These are phyloP conservation scores for Xenentodon cancila DNA, from an alignment of 2,797 vertebrate species.

Conservation along the genomic window DNA sequence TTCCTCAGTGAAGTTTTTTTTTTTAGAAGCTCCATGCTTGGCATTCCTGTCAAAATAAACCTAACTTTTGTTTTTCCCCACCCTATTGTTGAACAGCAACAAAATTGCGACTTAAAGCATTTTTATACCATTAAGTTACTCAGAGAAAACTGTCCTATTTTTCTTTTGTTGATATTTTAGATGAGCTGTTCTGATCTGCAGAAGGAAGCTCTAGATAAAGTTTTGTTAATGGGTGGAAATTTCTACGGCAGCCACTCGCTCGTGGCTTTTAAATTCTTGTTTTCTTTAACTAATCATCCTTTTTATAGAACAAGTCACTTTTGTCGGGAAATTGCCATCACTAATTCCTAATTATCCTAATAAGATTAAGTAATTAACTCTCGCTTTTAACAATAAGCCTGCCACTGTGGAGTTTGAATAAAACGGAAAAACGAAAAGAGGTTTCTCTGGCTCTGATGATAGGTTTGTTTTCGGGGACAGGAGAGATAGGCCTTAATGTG, in stretches of 20 bases:
- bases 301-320: background rate
- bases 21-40: conserved; percentile 8
- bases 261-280: conserved; percentile 17
- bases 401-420: conserved; percentile 33
- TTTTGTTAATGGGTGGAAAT: conserved; percentile 3
- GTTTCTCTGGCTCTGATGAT: conserved; percentile 4
- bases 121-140: too few species aligned
- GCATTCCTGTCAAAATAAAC: background rate
- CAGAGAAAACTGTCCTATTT: background rate
- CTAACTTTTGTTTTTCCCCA: background rate
- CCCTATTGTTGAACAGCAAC: too few species aligned
- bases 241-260: too few species aligned
- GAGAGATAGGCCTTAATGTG: conserved; percentile 65
- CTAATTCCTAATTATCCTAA: background rate
- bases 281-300: conserved; percentile 2
- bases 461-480: conserved; percentile 34
- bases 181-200: conserved; percentile 8
- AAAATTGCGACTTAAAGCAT: too few species aligned
- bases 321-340: background rate
- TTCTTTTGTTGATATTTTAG: background rate
- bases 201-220: background rate
- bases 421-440: background rate
- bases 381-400: conserved; percentile 20
- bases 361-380: background rate
- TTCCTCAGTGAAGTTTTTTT: conserved; percentile 26